Conservation (phyloP, 1,140 invertebrate species). For the Fopius arisanus region DNA sequence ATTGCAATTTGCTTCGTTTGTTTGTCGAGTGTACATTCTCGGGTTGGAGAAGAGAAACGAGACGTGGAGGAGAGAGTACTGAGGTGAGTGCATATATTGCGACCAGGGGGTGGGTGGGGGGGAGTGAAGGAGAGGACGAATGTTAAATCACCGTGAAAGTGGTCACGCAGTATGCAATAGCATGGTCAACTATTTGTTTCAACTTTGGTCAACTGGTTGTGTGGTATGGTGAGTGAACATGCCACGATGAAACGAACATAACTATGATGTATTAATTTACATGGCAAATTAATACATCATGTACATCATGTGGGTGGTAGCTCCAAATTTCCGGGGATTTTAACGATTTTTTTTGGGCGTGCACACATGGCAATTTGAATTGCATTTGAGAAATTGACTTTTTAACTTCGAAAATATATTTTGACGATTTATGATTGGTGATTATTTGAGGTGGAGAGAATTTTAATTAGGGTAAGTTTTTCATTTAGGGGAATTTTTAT, state of each 20-base stretch:
- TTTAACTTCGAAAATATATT: too few relatives aligned
- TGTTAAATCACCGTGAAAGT: constrained; percentile 29
- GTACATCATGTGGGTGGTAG: too few relatives aligned
- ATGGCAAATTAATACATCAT: too few relatives aligned
- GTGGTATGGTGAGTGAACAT: neutral
- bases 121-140: neutral
- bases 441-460: too few relatives aligned
- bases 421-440: too few relatives aligned
- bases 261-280: neutral
- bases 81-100: neutral
- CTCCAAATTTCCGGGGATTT: too few relatives aligned
- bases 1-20: constrained; percentile 38
- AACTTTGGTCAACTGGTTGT: neutral
- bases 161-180: constrained; percentile 6
- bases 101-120: neutral
- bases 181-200: constrained; percentile 22
- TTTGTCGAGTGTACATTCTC: constrained; percentile 24
- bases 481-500: too few relatives aligned
- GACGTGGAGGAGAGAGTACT: neutral
- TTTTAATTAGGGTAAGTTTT: too few relatives aligned
- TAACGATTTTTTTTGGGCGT: too few relatives aligned
- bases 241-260: neutral
- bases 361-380: too few relatives aligned
- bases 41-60: neutral
- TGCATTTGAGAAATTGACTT: too few relatives aligned